Evolutionary conservation across 2,797 vertebrate species (phyloP).

Genomic region (Lagothrix lagotricha): DNA sequence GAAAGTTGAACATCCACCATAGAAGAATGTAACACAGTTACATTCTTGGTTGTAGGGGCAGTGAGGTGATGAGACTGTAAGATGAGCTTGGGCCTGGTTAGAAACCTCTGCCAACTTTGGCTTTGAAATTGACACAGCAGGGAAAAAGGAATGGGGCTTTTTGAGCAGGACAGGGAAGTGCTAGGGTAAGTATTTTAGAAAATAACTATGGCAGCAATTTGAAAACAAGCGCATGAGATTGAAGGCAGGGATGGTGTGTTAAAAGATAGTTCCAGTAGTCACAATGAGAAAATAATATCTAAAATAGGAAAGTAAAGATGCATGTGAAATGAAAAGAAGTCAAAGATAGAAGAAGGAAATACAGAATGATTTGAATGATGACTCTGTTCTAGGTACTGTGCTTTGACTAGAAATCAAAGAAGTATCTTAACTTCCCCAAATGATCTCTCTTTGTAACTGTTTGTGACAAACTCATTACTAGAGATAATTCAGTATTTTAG

Average conservation of each 20-base stretch:
- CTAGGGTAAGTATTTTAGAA: neutral
- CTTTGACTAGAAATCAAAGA: constrained; percentile 1
- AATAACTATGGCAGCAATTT: neutral
- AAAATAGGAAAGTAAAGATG: neutral
- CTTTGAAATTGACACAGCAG: neutral
- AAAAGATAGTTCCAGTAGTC: neutral
- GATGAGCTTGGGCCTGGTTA: neutral
- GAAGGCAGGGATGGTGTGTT: neutral
- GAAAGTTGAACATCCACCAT: neutral
- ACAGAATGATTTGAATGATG: neutral
- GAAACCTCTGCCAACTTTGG: neutral
- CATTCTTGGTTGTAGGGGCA: neutral
- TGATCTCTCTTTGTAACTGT: neutral
- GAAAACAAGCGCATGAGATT: neutral
- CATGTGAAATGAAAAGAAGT: neutral
- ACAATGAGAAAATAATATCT: neutral
- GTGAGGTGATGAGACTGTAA: neutral
- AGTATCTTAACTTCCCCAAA: neutral
- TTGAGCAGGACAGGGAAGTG: neutral
- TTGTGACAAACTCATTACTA: neutral
- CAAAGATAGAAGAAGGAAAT: neutral
- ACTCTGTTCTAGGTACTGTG: neutral
- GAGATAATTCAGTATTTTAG: neutral
- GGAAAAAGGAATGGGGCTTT: neutral
- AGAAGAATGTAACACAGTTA: neutral